phyloP scores from a whole-genome alignment of 1,140 invertebrate genomes.

The Lerema accius region DNA sequence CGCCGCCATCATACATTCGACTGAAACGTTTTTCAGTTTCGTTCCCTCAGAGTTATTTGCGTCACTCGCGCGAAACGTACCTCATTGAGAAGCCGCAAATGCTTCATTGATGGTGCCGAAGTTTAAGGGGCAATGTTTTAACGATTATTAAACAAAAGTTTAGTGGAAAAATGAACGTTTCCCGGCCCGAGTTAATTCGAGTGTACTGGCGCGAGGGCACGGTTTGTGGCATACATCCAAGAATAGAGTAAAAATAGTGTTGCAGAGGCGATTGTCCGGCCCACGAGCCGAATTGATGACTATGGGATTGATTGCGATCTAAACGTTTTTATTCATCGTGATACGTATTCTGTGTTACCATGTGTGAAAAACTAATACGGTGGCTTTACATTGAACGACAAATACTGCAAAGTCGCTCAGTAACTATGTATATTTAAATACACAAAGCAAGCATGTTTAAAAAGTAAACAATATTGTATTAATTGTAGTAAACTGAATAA shows the following conservation, averaged over 20 bases:
- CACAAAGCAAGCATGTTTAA: too few species aligned
- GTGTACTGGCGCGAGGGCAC: constrained; percentile 65
- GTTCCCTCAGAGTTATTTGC: constrained; percentile 62
- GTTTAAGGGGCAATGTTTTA: constrained; percentile 47
- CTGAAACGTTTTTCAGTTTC: constrained; percentile 60
- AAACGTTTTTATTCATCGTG: constrained; percentile 41
- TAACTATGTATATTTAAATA: too few species aligned
- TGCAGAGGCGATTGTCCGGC: constrained; percentile 72
- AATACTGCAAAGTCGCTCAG: too few species aligned
- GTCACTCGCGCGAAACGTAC: constrained; percentile 53
- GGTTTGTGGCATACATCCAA: constrained; percentile 72
- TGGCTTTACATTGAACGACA: neutral
- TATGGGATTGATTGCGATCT: constrained; percentile 62
- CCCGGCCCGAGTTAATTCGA: constrained; percentile 65
- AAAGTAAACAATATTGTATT: too few species aligned
- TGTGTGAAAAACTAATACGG: constrained; percentile 7
- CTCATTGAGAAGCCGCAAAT: constrained; percentile 53
- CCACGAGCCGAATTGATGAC: constrained; percentile 56
- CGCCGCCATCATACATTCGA: constrained; percentile 71
- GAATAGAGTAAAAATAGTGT: constrained; percentile 75
- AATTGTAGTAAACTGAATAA: too few species aligned
- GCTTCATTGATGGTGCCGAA: constrained; percentile 61
- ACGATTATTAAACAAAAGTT: constrained; percentile 50
- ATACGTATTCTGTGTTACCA: constrained; percentile 22
- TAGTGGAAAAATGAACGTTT: constrained; percentile 64